These are phyloP conservation scores for Aromia moschata DNA, from an alignment of 2,888 invertebrate genomes.

Conservation along the genomic window DNA sequence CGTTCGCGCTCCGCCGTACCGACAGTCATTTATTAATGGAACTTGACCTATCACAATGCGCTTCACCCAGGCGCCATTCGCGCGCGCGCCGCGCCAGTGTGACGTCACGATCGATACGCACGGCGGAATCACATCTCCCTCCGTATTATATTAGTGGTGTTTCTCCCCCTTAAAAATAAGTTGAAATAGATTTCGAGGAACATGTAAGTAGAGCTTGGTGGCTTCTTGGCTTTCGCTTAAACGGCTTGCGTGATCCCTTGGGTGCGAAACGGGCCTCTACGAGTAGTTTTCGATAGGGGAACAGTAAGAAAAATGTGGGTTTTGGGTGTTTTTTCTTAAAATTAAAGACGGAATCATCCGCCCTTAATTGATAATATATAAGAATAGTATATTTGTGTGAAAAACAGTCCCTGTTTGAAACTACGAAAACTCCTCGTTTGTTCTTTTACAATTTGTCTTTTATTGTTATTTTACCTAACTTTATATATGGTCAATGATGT, in stretches of 20 bases:
- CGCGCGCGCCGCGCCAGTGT: slow-evolving; percentile 58
- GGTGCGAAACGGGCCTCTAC: not conserved
- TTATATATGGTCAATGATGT: too few relatives aligned
- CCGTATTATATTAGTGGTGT: slow-evolving; percentile 46
- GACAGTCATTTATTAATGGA: slow-evolving; percentile 50
- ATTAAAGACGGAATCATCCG: too few relatives aligned
- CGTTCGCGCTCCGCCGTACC: slow-evolving; percentile 1
- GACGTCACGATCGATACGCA: slow-evolving; percentile 60
- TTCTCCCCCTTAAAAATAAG: slow-evolving; percentile 49
- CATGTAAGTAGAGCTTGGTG: slow-evolving; percentile 51
- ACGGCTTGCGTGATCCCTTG: too few relatives aligned
- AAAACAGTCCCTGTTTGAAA: too few relatives aligned
- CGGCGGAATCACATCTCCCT: slow-evolving; percentile 45
- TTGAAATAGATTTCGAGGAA: slow-evolving; percentile 45
- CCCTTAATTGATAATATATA: too few relatives aligned
- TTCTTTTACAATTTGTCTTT: too few relatives aligned
- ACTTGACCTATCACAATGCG: slow-evolving; percentile 56
- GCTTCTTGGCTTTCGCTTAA: not conserved
- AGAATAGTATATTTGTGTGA: too few relatives aligned
- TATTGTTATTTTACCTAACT: too few relatives aligned
- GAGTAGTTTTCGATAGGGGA: not conserved
- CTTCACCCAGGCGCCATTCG: slow-evolving; percentile 43
- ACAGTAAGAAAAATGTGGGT: not conserved
- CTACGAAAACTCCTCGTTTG: too few relatives aligned
- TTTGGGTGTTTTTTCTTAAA: too few relatives aligned